Evolutionary conservation across 2,888 invertebrate genomes (phyloP).

Genomic region (Pimpla rufipes): DNA sequence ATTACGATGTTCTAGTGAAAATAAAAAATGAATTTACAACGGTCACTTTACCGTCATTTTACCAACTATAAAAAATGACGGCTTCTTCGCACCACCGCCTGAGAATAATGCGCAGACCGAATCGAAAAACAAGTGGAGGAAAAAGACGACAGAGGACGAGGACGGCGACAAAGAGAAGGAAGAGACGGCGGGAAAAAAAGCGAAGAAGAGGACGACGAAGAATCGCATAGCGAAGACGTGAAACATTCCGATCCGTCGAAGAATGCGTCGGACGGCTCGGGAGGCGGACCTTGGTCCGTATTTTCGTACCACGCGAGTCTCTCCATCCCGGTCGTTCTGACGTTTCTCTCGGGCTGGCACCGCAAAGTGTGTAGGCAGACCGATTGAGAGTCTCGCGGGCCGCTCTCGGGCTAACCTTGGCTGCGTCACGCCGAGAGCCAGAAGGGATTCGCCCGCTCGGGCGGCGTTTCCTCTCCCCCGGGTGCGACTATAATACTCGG

Average conservation of each 20-base stretch:
- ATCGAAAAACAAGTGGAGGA: no score
- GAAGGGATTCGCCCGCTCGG: conserved; percentile 47
- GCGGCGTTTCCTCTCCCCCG: background rate
- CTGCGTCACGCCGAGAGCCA: conserved; percentile 49
- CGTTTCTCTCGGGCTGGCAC: background rate
- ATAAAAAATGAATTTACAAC: no score
- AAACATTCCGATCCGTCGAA: conserved; percentile 70
- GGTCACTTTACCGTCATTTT: no score
- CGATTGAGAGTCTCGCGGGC: conserved; percentile 38
- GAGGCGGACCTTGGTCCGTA: conserved; percentile 73
- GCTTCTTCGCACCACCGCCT: no score
- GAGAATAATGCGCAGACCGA: no score
- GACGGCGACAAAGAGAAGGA: background rate
- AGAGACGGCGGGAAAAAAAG: background rate
- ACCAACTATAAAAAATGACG: no score
- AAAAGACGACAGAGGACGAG: background rate
- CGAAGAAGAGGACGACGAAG: conserved; percentile 19
- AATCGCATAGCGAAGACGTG: conserved; percentile 49
- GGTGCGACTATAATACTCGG: conserved; percentile 20
- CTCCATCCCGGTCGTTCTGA: conserved; percentile 35
- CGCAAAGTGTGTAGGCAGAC: conserved; percentile 47
- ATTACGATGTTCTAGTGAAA: no score
- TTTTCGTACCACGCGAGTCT: conserved; percentile 68
- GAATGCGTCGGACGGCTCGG: conserved; percentile 67
- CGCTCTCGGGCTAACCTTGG: conserved; percentile 52